Evolutionary conservation across 2,113 vertebrate genomes (phyloP).

Genomic region (Cariama cristata): DNA sequence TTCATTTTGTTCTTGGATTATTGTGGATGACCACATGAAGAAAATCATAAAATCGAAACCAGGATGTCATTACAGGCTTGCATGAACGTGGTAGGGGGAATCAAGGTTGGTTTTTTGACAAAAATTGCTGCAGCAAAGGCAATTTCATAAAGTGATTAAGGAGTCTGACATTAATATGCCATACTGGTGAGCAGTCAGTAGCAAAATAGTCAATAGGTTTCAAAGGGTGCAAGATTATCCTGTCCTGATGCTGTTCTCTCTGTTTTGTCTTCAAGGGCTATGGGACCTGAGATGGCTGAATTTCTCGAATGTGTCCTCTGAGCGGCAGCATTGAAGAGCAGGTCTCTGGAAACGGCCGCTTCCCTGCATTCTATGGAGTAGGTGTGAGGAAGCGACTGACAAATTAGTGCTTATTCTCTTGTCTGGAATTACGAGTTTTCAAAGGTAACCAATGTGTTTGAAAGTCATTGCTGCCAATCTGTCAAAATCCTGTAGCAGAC

Average conservation of each 20-base stretch:
- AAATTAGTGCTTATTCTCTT: neutral
- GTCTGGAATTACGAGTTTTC: neutral
- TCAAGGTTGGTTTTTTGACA: neutral
- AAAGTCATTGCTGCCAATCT: neutral
- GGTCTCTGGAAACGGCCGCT: neutral
- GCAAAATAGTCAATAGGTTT: neutral
- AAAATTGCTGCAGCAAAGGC: neutral
- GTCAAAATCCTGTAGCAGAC: neutral
- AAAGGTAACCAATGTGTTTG: neutral
- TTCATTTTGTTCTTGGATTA: neutral
- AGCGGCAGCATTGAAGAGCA: constrained; percentile 61
- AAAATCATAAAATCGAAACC: neutral
- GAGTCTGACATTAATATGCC: neutral
- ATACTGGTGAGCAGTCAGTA: neutral
- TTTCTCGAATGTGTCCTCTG: constrained; percentile 40
- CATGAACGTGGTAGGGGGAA: neutral
- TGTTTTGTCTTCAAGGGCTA: neutral
- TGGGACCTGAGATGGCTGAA: neutral
- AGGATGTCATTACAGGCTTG: neutral
- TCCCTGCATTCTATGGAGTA: neutral
- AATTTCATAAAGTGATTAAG: neutral
- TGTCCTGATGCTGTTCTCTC: neutral
- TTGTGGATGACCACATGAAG: neutral
- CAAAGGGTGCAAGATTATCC: neutral
- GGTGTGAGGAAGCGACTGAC: neutral